A percentile compares a stretch with the other conserved stretches of the same genome.
Evolutionary conservation across 1,140 invertebrate genomes (phyloP).

Genomic region (Drosophila malerkotliana): DNA sequence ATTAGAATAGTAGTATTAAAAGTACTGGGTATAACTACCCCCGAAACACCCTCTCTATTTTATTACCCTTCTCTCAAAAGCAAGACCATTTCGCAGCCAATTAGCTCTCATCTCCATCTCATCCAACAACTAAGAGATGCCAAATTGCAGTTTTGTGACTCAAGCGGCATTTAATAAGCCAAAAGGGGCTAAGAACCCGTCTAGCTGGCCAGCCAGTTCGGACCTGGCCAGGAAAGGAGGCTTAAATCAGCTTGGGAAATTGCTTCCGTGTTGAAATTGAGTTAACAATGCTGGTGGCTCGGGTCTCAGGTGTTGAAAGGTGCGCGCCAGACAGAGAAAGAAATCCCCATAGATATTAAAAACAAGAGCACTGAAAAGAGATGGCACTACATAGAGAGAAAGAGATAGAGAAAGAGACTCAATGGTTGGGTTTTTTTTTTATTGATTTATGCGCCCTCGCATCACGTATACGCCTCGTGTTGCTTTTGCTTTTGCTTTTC

Average conservation of each 20-base stretch:
- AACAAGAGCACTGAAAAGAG: not conserved
- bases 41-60: not conserved
- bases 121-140: constrained; percentile 17
- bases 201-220: no score
- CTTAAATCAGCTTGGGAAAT: constrained; percentile 47
- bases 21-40: no score
- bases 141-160: constrained; percentile 36
- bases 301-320: not conserved
- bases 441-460: constrained; percentile 72
- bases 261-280: constrained; percentile 78
- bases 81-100: not conserved
- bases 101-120: constrained; percentile 9
- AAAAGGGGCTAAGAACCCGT: constrained; percentile 29
- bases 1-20: no score
- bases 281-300: constrained; percentile 67
- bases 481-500: constrained; percentile 18
- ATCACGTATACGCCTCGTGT: constrained; percentile 45
- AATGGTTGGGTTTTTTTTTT: constrained; percentile 25
- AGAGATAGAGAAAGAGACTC: not conserved
- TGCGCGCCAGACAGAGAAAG: not conserved
- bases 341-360: not conserved
- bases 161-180: constrained; percentile 51
- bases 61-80: not conserved
- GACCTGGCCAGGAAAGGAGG: constrained; percentile 13
- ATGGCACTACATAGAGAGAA: not conserved